Evolutionary conservation across 2,888 invertebrate species (phyloP).

Genomic region (Eupelmus urozonus): DNA sequence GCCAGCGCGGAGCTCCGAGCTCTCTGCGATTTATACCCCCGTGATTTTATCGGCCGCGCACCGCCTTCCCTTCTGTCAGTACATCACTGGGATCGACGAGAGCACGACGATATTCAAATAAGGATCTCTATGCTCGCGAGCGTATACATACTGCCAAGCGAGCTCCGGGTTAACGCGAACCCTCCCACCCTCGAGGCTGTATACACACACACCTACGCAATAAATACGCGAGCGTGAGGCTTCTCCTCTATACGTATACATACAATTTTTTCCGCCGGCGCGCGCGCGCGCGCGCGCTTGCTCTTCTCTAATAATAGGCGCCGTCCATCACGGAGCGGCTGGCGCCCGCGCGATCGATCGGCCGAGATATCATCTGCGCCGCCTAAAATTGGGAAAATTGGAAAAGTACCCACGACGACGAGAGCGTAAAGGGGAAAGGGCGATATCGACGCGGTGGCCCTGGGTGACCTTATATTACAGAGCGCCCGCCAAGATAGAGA

Average conservation of each 20-base stretch:
- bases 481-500: conserved; percentile 4
- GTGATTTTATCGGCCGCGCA: conserved; percentile 37
- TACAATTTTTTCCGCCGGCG: neutral
- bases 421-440: conserved; percentile 23
- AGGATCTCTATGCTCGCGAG: neutral
- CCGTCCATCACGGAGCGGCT: conserved; percentile 13
- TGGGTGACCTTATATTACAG: conserved; percentile 6
- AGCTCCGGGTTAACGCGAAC: too few species aligned
- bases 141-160: too few species aligned
- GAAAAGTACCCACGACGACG: conserved; percentile 45
- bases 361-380: conserved; percentile 46
- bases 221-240: too few species aligned
- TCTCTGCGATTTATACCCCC: conserved; percentile 20
- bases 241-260: too few species aligned
- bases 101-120: conserved; percentile 43
- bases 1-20: too few species aligned
- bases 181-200: too few species aligned
- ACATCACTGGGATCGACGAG: neutral
- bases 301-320: conserved; percentile 40
- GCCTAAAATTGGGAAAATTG: conserved; percentile 56
- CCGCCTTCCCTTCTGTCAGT: conserved; percentile 16
- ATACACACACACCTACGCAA: too few species aligned
- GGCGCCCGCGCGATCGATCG: conserved; percentile 32
- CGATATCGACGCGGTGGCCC: conserved; percentile 1
- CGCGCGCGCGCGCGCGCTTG: neutral